Evolutionary conservation across 92 coral and sea anemone species (phyloP).

Genomic region (Blastomussa wellsi): DNA sequence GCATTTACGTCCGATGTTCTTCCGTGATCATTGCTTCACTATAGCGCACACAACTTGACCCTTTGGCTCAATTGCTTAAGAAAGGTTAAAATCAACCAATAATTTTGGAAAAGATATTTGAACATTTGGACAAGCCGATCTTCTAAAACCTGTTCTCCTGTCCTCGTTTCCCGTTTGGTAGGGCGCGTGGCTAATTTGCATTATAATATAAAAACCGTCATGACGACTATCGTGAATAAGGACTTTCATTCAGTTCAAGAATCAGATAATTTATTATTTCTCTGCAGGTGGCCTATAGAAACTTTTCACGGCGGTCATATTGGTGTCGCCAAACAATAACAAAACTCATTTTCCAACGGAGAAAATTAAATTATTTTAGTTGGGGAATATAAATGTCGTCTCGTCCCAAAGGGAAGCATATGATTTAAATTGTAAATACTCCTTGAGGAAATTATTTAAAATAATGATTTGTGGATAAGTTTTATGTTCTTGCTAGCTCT

Average conservation of each 20-base stretch:
- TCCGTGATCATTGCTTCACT: too few species aligned
- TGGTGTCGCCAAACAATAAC: not conserved
- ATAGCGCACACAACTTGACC: too few species aligned
- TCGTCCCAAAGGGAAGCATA: not conserved
- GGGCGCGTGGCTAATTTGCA: not conserved
- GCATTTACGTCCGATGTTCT: too few species aligned
- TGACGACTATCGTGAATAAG: not conserved
- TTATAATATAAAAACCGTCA: not conserved
- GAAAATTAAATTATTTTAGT: not conserved
- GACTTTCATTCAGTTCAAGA: not conserved
- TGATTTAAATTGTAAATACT: not conserved
- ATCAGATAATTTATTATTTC: too few species aligned
- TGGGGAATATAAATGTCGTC: not conserved
- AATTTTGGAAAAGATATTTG: not conserved
- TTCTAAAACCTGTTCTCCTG: not conserved
- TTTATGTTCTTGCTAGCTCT: not conserved
- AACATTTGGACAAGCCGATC: not conserved
- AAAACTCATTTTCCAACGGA: not conserved
- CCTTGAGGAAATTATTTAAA: not conserved
- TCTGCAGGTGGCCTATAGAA: not conserved
- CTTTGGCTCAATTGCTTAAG: too few species aligned
- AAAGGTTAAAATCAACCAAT: too few species aligned
- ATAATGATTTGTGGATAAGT: not conserved
- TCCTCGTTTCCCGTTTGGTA: not conserved
- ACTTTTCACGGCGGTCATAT: not conserved